These are phyloP conservation scores for Holacanthella duospinosa DNA, from an alignment of 2,888 invertebrate genomes.

Conservation along the genomic window DNA sequence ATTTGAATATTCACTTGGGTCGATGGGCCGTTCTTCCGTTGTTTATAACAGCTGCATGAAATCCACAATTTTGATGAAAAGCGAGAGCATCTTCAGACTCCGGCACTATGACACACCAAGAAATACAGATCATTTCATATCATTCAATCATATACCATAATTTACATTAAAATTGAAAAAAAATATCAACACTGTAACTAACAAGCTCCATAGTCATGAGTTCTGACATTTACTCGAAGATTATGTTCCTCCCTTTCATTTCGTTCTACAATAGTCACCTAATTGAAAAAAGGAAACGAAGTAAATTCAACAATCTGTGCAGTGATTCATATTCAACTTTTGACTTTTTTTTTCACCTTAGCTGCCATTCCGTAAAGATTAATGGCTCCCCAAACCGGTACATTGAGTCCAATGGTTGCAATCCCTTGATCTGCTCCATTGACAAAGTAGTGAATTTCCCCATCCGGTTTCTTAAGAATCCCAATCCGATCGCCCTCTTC, in stretches of 20 bases:
- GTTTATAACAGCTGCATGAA: constrained; percentile 82
- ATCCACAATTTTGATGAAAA: constrained; percentile 84
- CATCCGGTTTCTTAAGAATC: constrained; percentile 72
- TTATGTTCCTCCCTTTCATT: constrained; percentile 68
- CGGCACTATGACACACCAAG: not conserved
- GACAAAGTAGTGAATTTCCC: constrained; percentile 82
- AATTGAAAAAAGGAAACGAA: too few species aligned
- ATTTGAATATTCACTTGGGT: constrained; percentile 73
- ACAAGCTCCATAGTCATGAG: constrained; percentile 17
- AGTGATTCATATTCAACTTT: not conserved
- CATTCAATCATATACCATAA: not conserved
- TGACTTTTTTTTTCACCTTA: constrained; percentile 54
- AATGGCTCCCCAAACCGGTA: constrained; percentile 82
- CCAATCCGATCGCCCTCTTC: constrained; percentile 72
- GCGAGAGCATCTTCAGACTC: constrained; percentile 45
- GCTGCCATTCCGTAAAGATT: constrained; percentile 93
- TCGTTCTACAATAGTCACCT: constrained; percentile 74
- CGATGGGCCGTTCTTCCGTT: constrained; percentile 81
- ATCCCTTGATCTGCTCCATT: constrained; percentile 84
- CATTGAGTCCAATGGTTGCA: constrained; percentile 69
- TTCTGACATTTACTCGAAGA: constrained; percentile 43
- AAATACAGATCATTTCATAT: too few species aligned
- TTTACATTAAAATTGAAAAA: not conserved
- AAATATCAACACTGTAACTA: not conserved
- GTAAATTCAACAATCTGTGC: not conserved